phyloP scores from a whole-genome alignment of 92 coral and sea anemone species.

The Parazoanthus darwini region DNA sequence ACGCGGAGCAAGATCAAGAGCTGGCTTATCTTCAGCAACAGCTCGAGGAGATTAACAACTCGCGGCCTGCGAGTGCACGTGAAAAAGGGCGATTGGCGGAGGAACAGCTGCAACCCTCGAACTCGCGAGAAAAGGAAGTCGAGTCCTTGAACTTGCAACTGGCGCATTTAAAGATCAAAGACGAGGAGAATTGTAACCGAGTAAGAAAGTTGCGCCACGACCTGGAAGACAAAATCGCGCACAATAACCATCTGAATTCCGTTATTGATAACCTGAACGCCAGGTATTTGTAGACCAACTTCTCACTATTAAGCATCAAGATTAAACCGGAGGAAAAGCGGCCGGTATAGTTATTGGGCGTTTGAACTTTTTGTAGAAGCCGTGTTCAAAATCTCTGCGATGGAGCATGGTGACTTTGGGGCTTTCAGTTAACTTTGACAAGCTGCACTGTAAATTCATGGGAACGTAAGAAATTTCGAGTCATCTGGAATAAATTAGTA shows the following conservation, averaged over 20 bases:
- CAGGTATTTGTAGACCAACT: slow-evolving; percentile 3
- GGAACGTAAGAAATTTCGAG: too few relatives aligned
- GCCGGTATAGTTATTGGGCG: too few relatives aligned
- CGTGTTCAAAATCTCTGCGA: too few relatives aligned
- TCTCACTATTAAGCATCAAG: neutral
- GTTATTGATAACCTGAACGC: slow-evolving; percentile 66
- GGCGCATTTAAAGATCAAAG: slow-evolving; percentile 63
- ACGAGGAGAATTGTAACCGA: slow-evolving; percentile 68
- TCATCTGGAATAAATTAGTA: too few relatives aligned
- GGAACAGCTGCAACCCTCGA: slow-evolving; percentile 48
- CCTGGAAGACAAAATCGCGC: slow-evolving; percentile 49
- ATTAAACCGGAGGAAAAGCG: too few relatives aligned
- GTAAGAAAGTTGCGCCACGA: slow-evolving; percentile 62
- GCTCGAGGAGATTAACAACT: slow-evolving; percentile 55
- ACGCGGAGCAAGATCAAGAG: slow-evolving; percentile 69
- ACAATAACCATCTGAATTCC: slow-evolving; percentile 49
- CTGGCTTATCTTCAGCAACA: slow-evolving; percentile 51
- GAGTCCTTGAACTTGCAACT: slow-evolving; percentile 68
- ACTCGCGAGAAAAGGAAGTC: slow-evolving; percentile 61
- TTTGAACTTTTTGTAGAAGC: too few relatives aligned
- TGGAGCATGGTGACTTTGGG: too few relatives aligned
- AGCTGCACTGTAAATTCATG: too few relatives aligned
- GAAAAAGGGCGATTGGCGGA: slow-evolving; percentile 65
- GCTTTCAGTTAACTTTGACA: too few relatives aligned
- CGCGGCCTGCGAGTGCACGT: slow-evolving; percentile 43